Base-by-base conservation (phyloP, 92 coral and sea anemone species). In the Pocillopora grandis region DNA sequence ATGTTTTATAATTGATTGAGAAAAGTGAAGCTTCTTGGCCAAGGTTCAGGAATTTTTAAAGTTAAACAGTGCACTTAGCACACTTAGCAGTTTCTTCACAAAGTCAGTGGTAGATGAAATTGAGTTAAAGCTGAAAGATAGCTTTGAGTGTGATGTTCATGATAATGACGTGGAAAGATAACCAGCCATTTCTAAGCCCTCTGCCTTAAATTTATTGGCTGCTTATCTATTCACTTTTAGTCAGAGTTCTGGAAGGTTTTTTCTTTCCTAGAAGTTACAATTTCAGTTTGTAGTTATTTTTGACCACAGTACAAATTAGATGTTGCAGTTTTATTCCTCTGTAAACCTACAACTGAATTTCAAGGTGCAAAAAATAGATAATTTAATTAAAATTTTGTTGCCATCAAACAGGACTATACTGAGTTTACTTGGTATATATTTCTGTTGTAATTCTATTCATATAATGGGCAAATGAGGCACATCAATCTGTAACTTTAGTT, bases 121-220 rank as follows among this genome's bases (percentile, higher is more conserved):
- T 33, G 36, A 33, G 16, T 69, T 69, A 31, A 69, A 33, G 15
- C 49, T 69, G 21, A 35, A 69, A 31, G 12, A 33, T 1, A 69
- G 31, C 73, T n/a, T 69, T 13, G 11, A 69, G 73, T 31, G 12
- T 31, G 37, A 69, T 31, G 73, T 35, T 31, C 31, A 35, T 9
- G 31, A 27, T 23, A 23, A 23, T 60, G 52, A 21, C 19, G 37
- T 76, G 68, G 36, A 62, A 77, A 78, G 81, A 66, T 78, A 62
- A 61, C 31, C 72, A 78, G 81, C 72, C 81, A 63, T 13, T 37
- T 7, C 13, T 42, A 36, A 78, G 81, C 72, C 81, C 81, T 78
- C 81, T 63, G 71, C 72, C 81, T 48, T 61, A 20, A 63, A 21
- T 36, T 62, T 19, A 78, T 42, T 78, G 81, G 81, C 71, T 78